These are phyloP conservation scores for Drosophila mimetica DNA, from an alignment of 2,888 invertebrate genomes.

Conservation along the genomic window DNA sequence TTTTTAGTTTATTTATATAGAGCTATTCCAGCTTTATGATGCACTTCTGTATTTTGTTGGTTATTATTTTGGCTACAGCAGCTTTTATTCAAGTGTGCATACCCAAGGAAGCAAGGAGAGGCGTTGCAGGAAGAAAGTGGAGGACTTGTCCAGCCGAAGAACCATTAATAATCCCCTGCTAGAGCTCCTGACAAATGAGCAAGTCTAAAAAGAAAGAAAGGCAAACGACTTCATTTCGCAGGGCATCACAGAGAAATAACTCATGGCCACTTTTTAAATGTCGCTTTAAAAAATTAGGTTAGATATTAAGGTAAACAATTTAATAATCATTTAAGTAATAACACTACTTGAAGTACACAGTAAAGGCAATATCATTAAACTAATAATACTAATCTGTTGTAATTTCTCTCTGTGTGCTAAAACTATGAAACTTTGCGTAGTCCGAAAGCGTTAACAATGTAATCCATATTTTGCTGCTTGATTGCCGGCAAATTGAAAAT, in stretches of 20 bases:
- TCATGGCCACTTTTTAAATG: background rate
- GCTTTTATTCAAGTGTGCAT: slow-evolving; percentile 44
- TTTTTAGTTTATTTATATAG: too few relatives aligned
- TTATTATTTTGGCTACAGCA: slow-evolving; percentile 14
- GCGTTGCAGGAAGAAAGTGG: slow-evolving; percentile 16
- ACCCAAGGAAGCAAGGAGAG: slow-evolving; percentile 1
- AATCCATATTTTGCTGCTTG: slow-evolving; percentile 64
- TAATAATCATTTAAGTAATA: too few relatives aligned
- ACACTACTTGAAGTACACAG: too few relatives aligned
- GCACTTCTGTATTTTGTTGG: background rate
- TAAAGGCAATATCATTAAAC: too few relatives aligned
- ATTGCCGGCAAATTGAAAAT: slow-evolving; percentile 75
- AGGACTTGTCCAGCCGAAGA: slow-evolving; percentile 27
- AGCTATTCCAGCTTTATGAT: background rate
- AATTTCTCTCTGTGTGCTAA: slow-evolving; percentile 4
- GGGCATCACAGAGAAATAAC: background rate
- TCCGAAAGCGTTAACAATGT: slow-evolving; percentile 56
- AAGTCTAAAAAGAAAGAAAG: slow-evolving; percentile 5
- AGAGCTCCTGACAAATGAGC: slow-evolving; percentile 46
- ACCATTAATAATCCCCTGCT: slow-evolving; percentile 48
- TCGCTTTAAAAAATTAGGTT: too few relatives aligned
- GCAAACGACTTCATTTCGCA: slow-evolving; percentile 26
- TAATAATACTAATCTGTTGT: background rate
- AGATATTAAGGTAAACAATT: too few relatives aligned
- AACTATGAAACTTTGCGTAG: slow-evolving; percentile 13